Conservation (phyloP, 2,888 invertebrate genomes). For the Dasypogon diadema region DNA sequence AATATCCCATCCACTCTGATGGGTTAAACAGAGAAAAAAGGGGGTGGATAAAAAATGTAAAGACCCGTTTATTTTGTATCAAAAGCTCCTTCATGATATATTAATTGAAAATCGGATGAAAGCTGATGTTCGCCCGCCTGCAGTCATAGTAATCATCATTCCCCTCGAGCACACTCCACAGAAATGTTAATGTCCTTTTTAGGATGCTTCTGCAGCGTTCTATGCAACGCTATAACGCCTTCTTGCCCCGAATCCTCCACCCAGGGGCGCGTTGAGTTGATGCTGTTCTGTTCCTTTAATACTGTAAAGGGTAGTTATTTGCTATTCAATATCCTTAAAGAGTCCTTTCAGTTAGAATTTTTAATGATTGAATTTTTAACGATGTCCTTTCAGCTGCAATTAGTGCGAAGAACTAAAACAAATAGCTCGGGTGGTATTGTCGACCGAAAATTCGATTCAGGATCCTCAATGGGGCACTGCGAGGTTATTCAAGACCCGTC, state of each 20-base stretch:
- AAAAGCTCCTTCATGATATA: slow-evolving; percentile 28
- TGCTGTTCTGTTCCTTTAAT: slow-evolving; percentile 17
- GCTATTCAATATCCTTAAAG: slow-evolving; percentile 45
- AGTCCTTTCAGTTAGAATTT: slow-evolving; percentile 34
- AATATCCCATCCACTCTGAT: background rate
- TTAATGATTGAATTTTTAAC: slow-evolving; percentile 42
- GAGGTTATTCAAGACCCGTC: background rate
- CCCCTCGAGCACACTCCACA: background rate
- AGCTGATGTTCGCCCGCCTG: background rate
- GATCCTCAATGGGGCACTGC: background rate
- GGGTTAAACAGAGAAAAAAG: background rate
- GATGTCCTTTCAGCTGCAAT: slow-evolving; percentile 43
- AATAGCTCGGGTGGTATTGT: slow-evolving; percentile 35
- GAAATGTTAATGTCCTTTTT: slow-evolving; percentile 45
- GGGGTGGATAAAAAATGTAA: background rate
- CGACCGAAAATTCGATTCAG: slow-evolving; percentile 39
- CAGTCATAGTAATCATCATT: background rate
- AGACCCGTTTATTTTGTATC: slow-evolving; percentile 5
- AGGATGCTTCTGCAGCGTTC: background rate
- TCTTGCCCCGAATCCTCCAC: background rate
- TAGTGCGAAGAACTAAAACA: slow-evolving; percentile 45
- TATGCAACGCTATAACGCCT: slow-evolving; percentile 5
- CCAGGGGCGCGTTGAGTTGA: background rate
- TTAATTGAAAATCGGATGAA: slow-evolving; percentile 43
- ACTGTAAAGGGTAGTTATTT: slow-evolving; percentile 5